phyloP scores from a whole-genome alignment of 2,797 vertebrate species.

The Salarias fasciatus region DNA sequence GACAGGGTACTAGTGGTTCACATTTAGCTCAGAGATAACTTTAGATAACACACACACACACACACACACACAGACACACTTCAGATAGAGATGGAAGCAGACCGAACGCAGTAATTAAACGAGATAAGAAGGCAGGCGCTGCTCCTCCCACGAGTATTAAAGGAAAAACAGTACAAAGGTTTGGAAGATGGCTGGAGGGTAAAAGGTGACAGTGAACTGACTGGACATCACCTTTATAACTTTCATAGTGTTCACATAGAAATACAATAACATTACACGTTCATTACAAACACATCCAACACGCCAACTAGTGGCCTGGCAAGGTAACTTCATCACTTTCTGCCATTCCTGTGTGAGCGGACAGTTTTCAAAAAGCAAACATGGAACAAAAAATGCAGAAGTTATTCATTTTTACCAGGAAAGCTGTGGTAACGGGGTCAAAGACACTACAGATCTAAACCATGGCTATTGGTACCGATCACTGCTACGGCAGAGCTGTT shows the following conservation, averaged over 20 bases:
- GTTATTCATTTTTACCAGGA: too few species aligned
- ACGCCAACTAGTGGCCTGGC: too few species aligned
- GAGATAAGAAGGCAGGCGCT: conserved; percentile 30
- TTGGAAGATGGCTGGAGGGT: conserved; percentile 22
- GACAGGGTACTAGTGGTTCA: conserved; percentile 45
- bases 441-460: too few species aligned
- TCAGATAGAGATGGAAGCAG: conserved; percentile 18
- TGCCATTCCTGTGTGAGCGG: too few species aligned
- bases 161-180: conserved; percentile 6
- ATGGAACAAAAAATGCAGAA: too few species aligned
- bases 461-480: too few species aligned
- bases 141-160: neutral
- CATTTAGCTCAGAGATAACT: conserved; percentile 52
- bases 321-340: too few species aligned
- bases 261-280: too few species aligned
- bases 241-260: conserved; percentile 19
- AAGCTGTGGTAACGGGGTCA: too few species aligned
- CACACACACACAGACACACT: neutral
- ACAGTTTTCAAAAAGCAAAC: too few species aligned
- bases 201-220: conserved; percentile 39
- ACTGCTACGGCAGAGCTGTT: too few species aligned
- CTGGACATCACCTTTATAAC: conserved; percentile 49
- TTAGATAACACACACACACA: conserved; percentile 31
- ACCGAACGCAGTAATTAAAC: conserved; percentile 51
- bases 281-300: too few species aligned